Base-by-base conservation (phyloP, 2,888 invertebrate species). In the Bombylius major region DNA sequence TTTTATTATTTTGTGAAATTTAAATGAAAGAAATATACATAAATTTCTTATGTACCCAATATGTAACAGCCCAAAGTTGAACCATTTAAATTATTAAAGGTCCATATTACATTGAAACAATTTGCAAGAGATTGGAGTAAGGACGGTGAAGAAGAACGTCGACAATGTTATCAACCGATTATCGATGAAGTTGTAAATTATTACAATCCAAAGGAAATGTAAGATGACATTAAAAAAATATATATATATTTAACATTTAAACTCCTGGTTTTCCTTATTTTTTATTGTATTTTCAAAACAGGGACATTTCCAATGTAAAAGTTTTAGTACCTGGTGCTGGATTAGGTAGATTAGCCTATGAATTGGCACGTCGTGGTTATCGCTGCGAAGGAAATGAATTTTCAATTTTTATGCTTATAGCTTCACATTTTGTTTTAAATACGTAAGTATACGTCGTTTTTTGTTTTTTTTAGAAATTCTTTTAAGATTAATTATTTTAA, bases 351-450 rank as follows among this genome's bases (percentile, higher is more conserved):
- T 78, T 99, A 3, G 91, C 95, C 0, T 96, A 88, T 78, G 98
- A 99, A 78, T 82, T 99, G 39, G 95, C 97, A 0, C 81, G 82
- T 56, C 79, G 84, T 23, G 97, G 97, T 1, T 99, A 87, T 76
- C 81, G 81, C 11, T 97, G 96, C 65, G 93, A 97, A 75, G 99
- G 97, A 61, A 99, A 99, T 71, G 99, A 99, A 76, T 97, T 95
- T 77, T 95, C 94, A 36, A 80, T 97, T 46, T 97, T 94, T 72
- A 99, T 99, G 98, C 77, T 99, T 51, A 89, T 98, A 64, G 90
- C 94, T 0, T 95, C 97, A 49, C 92, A 95, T 76, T 98, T 95
- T 72, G 86, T 99, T 56, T 77, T 99, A 49, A 99, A 99, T 76
- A 82, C 86, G 82, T 83, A 54, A 66, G 71, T 61, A 39, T 9